A percentile compares a stretch with the other conserved stretches of the same genome.
Conservation (phyloP, 2,888 invertebrate genomes). For the Oxycera nigricornis region DNA sequence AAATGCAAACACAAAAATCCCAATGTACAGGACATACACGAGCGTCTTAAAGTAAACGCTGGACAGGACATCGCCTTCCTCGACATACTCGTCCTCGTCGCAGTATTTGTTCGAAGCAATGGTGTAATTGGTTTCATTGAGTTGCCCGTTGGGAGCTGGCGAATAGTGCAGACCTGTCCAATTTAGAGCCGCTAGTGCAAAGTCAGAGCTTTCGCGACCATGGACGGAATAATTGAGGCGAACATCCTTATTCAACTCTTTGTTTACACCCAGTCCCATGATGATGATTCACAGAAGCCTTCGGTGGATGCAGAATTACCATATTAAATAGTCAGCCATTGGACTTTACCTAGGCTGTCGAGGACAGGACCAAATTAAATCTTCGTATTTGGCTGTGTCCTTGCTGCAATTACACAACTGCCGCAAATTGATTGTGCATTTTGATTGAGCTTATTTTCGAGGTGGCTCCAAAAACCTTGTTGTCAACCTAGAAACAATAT, state of each 20-base stretch:
- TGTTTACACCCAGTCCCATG: background rate
- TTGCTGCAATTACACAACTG: too few species aligned
- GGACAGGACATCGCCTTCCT: slow-evolving; percentile 54
- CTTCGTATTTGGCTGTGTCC: too few species aligned
- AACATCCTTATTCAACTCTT: background rate
- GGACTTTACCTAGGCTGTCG: too few species aligned
- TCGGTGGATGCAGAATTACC: background rate
- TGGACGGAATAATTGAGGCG: background rate
- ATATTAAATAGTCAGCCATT: slow-evolving; percentile 12
- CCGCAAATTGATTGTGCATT: too few species aligned
- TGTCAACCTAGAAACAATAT: too few species aligned
- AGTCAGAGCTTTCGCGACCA: background rate
- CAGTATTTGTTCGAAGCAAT: background rate
- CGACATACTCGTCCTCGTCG: slow-evolving; percentile 49
- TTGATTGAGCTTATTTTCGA: too few species aligned
- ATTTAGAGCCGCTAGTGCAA: background rate
- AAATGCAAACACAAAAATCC: slow-evolving; percentile 74
- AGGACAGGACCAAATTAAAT: too few species aligned
- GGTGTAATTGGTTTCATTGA: slow-evolving; percentile 14
- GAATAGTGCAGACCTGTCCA: slow-evolving; percentile 11
- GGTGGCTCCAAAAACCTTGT: too few species aligned
- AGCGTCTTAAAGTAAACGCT: slow-evolving; percentile 69
- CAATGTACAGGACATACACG: slow-evolving; percentile 75
- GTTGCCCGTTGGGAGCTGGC: too few species aligned
- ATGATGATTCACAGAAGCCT: background rate